These are phyloP conservation scores for Montipora cactus DNA, from an alignment of 64 coral and sea anemone species.

Conservation along the genomic window DNA sequence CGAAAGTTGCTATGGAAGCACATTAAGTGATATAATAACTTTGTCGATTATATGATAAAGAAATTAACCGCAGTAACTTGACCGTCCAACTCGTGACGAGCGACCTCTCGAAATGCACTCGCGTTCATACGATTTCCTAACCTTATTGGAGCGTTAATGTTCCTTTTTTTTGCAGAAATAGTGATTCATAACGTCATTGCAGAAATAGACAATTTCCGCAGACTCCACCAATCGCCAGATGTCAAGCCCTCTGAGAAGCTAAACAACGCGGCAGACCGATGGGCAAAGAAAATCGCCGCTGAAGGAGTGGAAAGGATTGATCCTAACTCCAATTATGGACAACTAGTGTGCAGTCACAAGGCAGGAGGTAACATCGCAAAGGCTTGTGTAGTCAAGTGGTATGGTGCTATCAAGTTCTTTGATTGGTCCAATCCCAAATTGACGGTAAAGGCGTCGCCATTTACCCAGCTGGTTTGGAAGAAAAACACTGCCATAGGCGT, in stretches of 20 bases:
- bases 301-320: conserved; percentile 31
- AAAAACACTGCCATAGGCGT: conserved; percentile 15
- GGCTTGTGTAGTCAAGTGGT: conserved; percentile 57
- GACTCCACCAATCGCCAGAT: conserved; percentile 7
- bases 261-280: not conserved
- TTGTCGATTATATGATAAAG: too few relatives aligned
- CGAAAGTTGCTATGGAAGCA: too few relatives aligned
- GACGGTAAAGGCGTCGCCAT: conserved; percentile 41
- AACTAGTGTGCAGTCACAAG: conserved; percentile 33
- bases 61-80: too few relatives aligned
- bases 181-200: not conserved
- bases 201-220: conserved; percentile 5
- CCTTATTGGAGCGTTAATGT: too few relatives aligned
- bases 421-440: conserved; percentile 61
- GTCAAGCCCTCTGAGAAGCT: not conserved
- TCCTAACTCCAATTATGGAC: conserved; percentile 6
- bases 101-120: too few relatives aligned
- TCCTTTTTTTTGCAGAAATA: not conserved
- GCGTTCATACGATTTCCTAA: too few relatives aligned
- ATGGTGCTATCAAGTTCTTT: conserved; percentile 39
- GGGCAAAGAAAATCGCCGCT: conserved; percentile 17
- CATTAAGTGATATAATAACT: too few relatives aligned
- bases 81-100: too few relatives aligned
- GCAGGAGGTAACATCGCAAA: conserved; percentile 20
- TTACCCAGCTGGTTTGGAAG: conserved; percentile 64